These are phyloP conservation scores for Sciurus carolinensis DNA, from an alignment of 2,797 vertebrate genomes.

Conservation along the genomic window DNA sequence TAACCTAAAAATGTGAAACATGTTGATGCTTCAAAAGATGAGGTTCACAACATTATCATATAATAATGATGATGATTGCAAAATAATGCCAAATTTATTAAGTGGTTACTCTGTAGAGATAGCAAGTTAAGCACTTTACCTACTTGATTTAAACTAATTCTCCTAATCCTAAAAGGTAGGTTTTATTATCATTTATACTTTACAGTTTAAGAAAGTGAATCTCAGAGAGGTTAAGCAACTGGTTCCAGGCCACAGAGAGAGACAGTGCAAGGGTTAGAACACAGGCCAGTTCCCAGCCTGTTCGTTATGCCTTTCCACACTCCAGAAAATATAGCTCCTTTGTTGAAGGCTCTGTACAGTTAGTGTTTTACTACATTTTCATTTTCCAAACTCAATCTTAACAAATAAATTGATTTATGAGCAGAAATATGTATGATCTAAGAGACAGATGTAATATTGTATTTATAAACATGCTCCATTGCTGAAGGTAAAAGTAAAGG, in stretches of 20 bases:
- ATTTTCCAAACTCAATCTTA: constrained; percentile 55
- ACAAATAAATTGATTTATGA: constrained; percentile 56
- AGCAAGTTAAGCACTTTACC: not conserved
- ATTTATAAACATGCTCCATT: constrained; percentile 55
- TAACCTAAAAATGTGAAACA: constrained; percentile 69
- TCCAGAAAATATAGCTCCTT: constrained; percentile 32
- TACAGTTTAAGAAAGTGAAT: constrained; percentile 44
- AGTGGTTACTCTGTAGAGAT: not conserved
- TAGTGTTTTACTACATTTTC: constrained; percentile 62
- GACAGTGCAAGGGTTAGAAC: not conserved
- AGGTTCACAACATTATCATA: constrained; percentile 39
- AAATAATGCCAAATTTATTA: constrained; percentile 60
- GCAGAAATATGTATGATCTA: constrained; percentile 38
- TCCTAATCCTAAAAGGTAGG: not conserved
- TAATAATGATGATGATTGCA: constrained; percentile 1
- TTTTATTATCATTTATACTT: constrained; percentile 48
- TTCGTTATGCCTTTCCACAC: not conserved
- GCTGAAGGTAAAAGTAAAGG: constrained; percentile 42
- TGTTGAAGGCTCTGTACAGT: not conserved
- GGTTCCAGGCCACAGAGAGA: not conserved
- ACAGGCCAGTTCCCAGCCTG: not conserved
- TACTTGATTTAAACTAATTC: constrained; percentile 51
- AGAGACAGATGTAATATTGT: constrained; percentile 26
- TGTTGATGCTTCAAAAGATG: constrained; percentile 48
- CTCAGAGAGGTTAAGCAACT: constrained; percentile 57